A percentile compares a stretch with the other conserved stretches of the same genome.
These are phyloP conservation scores for Phenganax stokvisi DNA, from an alignment of 92 coral and sea anemone genomes.

Conservation along the genomic window DNA sequence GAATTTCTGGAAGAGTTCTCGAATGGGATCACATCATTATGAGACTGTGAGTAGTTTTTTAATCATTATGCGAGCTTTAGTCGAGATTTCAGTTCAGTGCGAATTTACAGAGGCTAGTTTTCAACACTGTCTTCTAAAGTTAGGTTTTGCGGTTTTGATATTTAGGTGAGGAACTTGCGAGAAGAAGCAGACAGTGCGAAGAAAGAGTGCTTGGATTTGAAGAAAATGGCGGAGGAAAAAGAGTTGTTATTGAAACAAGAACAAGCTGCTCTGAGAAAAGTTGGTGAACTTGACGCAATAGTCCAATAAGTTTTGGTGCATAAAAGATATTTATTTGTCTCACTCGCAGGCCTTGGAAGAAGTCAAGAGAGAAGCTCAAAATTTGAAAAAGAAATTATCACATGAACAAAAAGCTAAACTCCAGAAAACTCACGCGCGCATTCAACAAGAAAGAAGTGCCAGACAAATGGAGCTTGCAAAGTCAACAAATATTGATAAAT, in stretches of 20 bases:
- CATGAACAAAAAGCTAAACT: constrained; percentile 92
- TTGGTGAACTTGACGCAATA: neutral
- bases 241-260: constrained; percentile 88
- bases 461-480: constrained; percentile 91
- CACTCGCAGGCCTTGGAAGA: constrained; percentile 72
- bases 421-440: constrained; percentile 85
- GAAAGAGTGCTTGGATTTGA: constrained; percentile 83
- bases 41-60: constrained; percentile 65
- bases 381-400: constrained; percentile 69
- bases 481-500: constrained; percentile 88
- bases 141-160: neutral
- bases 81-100: no score
- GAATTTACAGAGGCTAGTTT: no score
- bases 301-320: neutral
- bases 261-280: constrained; percentile 90
- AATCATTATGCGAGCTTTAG: neutral
- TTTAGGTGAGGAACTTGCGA: constrained; percentile 77
- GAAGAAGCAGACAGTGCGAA: constrained; percentile 97
- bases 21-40: constrained; percentile 76
- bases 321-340: neutral
- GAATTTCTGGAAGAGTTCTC: constrained; percentile 94
- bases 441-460: constrained; percentile 80
- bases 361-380: constrained; percentile 81
- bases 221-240: constrained; percentile 81
- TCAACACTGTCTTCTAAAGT: no score